A percentile compares a stretch with the other conserved stretches of the same genome.
phyloP scores from a whole-genome alignment of 2,113 vertebrate species.

The Tonatia bakeri region DNA sequence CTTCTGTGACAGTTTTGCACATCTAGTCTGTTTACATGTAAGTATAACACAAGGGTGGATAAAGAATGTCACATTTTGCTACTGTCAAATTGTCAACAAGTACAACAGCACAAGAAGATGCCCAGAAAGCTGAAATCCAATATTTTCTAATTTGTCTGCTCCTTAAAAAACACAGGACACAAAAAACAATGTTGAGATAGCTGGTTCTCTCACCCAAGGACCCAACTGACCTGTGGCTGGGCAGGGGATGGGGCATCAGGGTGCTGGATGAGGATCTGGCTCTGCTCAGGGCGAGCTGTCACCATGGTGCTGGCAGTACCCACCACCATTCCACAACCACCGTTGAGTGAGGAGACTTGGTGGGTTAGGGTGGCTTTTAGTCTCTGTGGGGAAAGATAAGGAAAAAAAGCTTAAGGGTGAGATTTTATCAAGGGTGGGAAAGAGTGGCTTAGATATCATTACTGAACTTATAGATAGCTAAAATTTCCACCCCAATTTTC shows the following conservation, averaged over 20 bases:
- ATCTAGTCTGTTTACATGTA: background rate
- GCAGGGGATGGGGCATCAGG: conserved; percentile 95
- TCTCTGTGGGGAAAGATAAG: conserved; percentile 80
- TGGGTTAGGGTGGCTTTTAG: conserved; percentile 94
- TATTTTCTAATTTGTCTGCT: conserved; percentile 15
- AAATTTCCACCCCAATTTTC: conserved; percentile 38
- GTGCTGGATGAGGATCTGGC: conserved; percentile 92
- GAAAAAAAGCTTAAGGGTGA: background rate
- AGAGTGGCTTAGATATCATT: conserved; percentile 28
- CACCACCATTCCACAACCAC: conserved; percentile 82
- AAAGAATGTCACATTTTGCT: background rate
- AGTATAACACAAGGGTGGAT: background rate
- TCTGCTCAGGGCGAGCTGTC: conserved; percentile 91
- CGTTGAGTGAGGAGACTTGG: conserved; percentile 87
- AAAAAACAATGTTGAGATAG: background rate
- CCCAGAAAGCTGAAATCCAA: conserved; percentile 11
- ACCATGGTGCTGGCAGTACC: conserved; percentile 93
- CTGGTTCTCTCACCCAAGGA: background rate
- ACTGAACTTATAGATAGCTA: conserved; percentile 37
- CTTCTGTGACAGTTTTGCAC: background rate
- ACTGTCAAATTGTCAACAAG: background rate
- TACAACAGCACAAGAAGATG: background rate
- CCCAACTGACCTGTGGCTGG: conserved; percentile 90
- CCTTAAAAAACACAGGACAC: background rate
- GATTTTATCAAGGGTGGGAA: background rate